Evolutionary conservation across 2,888 invertebrate species (phyloP).

Genomic region (Hypselothyrea guttata): DNA sequence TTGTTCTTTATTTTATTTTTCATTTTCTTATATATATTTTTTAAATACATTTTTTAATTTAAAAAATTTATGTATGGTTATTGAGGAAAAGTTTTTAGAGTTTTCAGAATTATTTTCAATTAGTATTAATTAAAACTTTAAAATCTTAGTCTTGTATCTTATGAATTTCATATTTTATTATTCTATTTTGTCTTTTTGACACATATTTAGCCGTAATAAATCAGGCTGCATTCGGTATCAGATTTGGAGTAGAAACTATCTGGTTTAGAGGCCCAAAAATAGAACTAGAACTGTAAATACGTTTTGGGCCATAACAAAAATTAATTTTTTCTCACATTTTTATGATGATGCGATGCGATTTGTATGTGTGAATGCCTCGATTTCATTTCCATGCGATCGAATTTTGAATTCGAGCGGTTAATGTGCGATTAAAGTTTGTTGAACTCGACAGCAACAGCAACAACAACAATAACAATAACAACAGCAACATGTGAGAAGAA

Average conservation of each 20-base stretch:
- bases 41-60: neutral
- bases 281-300: constrained; percentile 10
- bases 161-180: too few species aligned
- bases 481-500: neutral
- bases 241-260: neutral
- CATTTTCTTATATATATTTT: neutral
- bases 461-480: constrained; percentile 16
- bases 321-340: constrained; percentile 2
- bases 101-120: too few species aligned
- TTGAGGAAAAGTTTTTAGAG: too few species aligned
- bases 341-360: constrained; percentile 31
- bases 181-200: too few species aligned
- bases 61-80: too few species aligned
- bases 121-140: too few species aligned
- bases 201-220: too few species aligned
- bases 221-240: too few species aligned
- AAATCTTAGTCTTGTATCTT: too few species aligned
- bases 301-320: constrained; percentile 1
- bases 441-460: constrained; percentile 41
- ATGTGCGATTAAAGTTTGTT: constrained; percentile 70
- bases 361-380: constrained; percentile 30
- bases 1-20: neutral
- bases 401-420: constrained; percentile 53
- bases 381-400: constrained; percentile 47
- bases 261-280: constrained; percentile 13